These are phyloP conservation scores for Marcusenius ussheri DNA, from an alignment of 2,113 vertebrate genomes.

Conservation along the genomic window DNA sequence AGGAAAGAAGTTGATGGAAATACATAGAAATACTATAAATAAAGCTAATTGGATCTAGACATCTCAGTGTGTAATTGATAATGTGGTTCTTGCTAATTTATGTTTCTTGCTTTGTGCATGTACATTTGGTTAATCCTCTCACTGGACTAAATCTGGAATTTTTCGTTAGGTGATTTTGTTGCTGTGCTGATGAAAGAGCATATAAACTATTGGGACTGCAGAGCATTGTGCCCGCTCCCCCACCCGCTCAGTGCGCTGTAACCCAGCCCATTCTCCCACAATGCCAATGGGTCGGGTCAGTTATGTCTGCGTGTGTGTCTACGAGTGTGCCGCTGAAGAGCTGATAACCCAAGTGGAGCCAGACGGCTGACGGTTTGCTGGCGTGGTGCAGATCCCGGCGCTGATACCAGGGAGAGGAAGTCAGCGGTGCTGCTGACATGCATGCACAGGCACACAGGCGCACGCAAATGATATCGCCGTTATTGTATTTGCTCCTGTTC, in stretches of 20 bases:
- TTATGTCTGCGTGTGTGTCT: slow-evolving; percentile 21
- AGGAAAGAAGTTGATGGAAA: not conserved
- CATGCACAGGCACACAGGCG: not conserved
- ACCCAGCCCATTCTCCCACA: not conserved
- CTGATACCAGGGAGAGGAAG: slow-evolving; percentile 49
- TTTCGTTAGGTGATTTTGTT: not conserved
- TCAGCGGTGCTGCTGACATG: slow-evolving; percentile 23
- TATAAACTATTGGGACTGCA: not conserved
- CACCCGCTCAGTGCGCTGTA: not conserved
- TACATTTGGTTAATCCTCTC: not conserved
- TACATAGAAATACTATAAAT: not conserved
- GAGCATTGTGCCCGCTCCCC: not conserved
- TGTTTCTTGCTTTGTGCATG: not conserved
- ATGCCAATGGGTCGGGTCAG: not conserved
- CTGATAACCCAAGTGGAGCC: slow-evolving; percentile 65
- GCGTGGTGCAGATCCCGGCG: slow-evolving; percentile 55
- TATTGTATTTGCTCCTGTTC: slow-evolving; percentile 13
- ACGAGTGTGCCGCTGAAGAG: slow-evolving; percentile 49
- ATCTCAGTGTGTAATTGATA: not conserved
- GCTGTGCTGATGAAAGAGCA: not conserved
- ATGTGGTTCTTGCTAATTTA: not conserved
- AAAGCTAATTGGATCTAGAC: not conserved
- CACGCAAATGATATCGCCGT: not conserved
- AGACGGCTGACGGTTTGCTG: slow-evolving; percentile 51
- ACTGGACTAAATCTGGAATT: not conserved